Conservation (phyloP, 2,888 invertebrate species). For the Meteorus colon region DNA sequence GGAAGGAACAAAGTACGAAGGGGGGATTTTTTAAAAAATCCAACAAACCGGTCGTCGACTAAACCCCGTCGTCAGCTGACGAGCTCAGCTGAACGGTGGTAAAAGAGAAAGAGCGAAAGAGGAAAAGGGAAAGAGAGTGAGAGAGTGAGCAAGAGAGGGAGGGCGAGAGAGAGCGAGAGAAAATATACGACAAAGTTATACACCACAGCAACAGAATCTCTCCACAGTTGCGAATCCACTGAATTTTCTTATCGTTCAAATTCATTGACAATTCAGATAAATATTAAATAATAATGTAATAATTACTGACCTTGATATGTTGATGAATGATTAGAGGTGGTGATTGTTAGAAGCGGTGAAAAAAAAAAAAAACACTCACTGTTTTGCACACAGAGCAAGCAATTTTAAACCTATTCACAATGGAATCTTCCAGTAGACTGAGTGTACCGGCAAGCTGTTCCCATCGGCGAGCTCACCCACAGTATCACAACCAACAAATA, state of each 20-base stretch:
- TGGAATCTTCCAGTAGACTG: conserved; percentile 73
- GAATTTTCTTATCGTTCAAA: neutral
- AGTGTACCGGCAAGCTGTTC: conserved; percentile 71
- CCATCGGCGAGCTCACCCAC: conserved; percentile 69
- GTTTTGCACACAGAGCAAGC: conserved; percentile 51
- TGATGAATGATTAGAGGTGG: neutral
- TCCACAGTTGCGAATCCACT: neutral
- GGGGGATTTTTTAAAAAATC: conserved; percentile 36
- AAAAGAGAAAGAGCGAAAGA: conserved; percentile 53
- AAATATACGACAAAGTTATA: conserved; percentile 1
- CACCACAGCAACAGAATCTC: neutral
- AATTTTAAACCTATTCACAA: conserved; percentile 70
- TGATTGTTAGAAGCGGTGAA: conserved; percentile 47
- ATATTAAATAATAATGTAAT: neutral
- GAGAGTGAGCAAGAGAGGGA: neutral
- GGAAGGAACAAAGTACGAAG: conserved; percentile 1
- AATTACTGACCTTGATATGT: conserved; percentile 51
- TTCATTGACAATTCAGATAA: conserved; percentile 25
- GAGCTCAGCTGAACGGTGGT: conserved; percentile 67
- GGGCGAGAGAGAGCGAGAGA: conserved; percentile 9
- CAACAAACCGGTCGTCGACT: conserved; percentile 52
- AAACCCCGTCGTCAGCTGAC: conserved; percentile 66
- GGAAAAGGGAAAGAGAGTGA: neutral
- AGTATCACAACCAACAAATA: conserved; percentile 32
- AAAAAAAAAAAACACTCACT: conserved; percentile 48